Percentiles rank a stretch among this genome's conserved stretches.
Evolutionary conservation across 2,113 vertebrate genomes (phyloP).

Genomic region (Microcebus griseorufus): DNA sequence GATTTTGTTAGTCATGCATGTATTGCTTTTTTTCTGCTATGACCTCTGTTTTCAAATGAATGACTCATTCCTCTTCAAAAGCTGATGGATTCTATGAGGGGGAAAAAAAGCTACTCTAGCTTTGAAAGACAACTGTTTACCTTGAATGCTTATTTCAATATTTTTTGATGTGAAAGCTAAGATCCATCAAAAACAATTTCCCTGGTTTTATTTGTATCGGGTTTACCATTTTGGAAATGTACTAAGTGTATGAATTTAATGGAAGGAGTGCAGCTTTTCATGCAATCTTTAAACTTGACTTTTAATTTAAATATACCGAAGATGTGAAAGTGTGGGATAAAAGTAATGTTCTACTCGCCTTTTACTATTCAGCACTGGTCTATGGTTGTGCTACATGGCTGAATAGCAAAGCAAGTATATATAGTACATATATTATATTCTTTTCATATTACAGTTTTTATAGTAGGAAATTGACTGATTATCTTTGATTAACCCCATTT

Average conservation of each 20-base stretch:
- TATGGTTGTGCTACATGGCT: neutral
- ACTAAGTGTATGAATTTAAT: slow-evolving; percentile 59
- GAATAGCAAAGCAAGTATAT: slow-evolving; percentile 32
- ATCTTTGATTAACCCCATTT: slow-evolving; percentile 69
- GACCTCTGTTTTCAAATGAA: slow-evolving; percentile 76
- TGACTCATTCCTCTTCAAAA: slow-evolving; percentile 70
- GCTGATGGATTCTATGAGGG: slow-evolving; percentile 46
- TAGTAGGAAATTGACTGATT: slow-evolving; percentile 53
- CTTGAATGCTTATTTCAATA: slow-evolving; percentile 76
- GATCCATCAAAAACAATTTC: slow-evolving; percentile 74
- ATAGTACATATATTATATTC: neutral
- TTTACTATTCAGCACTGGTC: neutral
- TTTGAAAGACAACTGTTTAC: slow-evolving; percentile 78
- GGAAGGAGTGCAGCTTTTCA: slow-evolving; percentile 50
- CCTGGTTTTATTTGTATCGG: slow-evolving; percentile 53
- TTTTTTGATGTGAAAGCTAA: slow-evolving; percentile 76
- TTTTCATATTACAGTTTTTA: slow-evolving; percentile 55
- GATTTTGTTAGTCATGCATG: slow-evolving; percentile 76
- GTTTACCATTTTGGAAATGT: slow-evolving; percentile 46
- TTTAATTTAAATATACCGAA: slow-evolving; percentile 62
- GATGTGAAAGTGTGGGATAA: neutral
- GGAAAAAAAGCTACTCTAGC: slow-evolving; percentile 49
- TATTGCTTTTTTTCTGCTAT: slow-evolving; percentile 66
- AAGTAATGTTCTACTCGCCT: slow-evolving; percentile 65
- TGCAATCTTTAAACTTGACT: slow-evolving; percentile 59